Evolutionary conservation across 2,113 vertebrate species (phyloP).

Genomic region (Oreochromis spilurus): DNA sequence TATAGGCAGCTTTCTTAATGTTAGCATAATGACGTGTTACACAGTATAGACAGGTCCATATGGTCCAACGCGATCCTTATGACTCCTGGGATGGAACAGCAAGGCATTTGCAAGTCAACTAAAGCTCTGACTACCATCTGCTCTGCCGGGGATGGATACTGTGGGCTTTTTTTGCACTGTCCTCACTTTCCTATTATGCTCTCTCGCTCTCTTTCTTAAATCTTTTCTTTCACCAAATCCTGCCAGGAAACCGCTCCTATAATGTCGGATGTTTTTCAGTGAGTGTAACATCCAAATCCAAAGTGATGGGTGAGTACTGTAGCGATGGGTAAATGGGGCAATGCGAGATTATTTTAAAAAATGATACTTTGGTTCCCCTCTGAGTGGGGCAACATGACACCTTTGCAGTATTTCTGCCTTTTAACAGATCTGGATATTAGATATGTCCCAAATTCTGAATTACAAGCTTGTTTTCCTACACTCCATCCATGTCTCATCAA

Average conservation of each 20-base stretch:
- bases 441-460: neutral
- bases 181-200: neutral
- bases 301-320: neutral
- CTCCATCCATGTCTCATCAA: neutral
- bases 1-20: neutral
- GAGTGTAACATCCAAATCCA: conserved; percentile 6
- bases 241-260: conserved; percentile 29
- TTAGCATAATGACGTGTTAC: conserved; percentile 29
- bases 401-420: neutral
- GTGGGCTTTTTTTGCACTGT: conserved; percentile 21
- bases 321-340: conserved; percentile 2
- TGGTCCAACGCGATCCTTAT: conserved; percentile 48
- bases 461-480: neutral
- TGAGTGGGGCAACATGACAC: neutral
- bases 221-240: conserved; percentile 18
- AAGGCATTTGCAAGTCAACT: conserved; percentile 66
- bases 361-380: neutral
- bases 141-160: conserved; percentile 46
- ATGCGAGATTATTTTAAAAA: neutral
- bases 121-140: conserved; percentile 69
- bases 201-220: neutral
- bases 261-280: neutral
- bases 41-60: conserved; percentile 63
- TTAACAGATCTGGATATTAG: neutral
- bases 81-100: conserved; percentile 54